Percentiles rank a stretch among this genome's conserved stretches.
phyloP scores from a whole-genome alignment of 2,113 vertebrate genomes.

The Spermophilus dauricus region DNA sequence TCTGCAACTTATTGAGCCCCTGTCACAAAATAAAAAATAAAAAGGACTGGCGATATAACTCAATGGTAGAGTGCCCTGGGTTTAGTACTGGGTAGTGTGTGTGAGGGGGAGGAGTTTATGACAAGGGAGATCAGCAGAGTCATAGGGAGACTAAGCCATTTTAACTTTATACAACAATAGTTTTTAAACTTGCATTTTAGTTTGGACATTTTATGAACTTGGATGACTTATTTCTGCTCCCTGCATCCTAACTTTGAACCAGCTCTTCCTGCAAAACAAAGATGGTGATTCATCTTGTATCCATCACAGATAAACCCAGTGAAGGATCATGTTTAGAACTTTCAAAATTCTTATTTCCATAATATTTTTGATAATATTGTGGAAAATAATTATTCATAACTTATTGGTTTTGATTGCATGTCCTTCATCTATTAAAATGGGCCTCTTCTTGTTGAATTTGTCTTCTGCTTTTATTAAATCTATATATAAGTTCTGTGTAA shows the following conservation, averaged over 20 bases:
- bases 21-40: too few relatives aligned
- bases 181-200: slow-evolving; percentile 14
- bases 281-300: neutral
- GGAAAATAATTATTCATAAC: neutral
- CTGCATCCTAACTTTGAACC: neutral
- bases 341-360: neutral
- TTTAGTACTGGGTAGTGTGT: too few relatives aligned
- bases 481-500: slow-evolving; percentile 22
- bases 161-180: neutral
- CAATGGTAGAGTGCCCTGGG: too few relatives aligned
- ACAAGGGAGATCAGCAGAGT: neutral
- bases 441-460: neutral
- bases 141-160: neutral
- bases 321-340: neutral
- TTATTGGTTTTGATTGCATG: neutral
- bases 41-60: too few relatives aligned
- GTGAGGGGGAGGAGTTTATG: neutral
- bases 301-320: neutral
- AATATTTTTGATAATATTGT: neutral
- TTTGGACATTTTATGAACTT: slow-evolving; percentile 17
- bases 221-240: slow-evolving; percentile 8
- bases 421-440: neutral
- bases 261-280: slow-evolving; percentile 51
- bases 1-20: too few relatives aligned
- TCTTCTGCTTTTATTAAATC: slow-evolving; percentile 28